Percentiles rank a stretch among this genome's conserved stretches.
phyloP scores from a whole-genome alignment of 2,888 invertebrate genomes.

The Pristionchus mayeri region DNA sequence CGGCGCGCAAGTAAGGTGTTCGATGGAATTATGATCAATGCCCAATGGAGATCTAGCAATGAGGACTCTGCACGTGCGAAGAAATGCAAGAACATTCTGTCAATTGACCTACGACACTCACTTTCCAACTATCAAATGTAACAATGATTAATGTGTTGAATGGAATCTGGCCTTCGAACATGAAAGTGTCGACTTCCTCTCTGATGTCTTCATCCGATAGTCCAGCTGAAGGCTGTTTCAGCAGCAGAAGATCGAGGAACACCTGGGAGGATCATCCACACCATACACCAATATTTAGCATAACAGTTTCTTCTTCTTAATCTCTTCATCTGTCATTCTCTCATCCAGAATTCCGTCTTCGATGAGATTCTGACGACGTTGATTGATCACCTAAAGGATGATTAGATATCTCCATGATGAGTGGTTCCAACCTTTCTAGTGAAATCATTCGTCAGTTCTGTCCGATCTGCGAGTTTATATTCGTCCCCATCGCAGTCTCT shows the following conservation, averaged over 20 bases:
- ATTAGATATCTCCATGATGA: background rate
- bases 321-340: slow-evolving; percentile 21
- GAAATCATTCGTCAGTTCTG: slow-evolving; percentile 52
- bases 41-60: no score
- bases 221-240: slow-evolving; percentile 72
- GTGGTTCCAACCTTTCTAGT: slow-evolving; percentile 50
- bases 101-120: no score
- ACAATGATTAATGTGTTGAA: no score
- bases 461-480: slow-evolving; percentile 39
- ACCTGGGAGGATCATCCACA: slow-evolving; percentile 66
- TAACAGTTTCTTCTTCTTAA: slow-evolving; percentile 53
- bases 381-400: slow-evolving; percentile 44
- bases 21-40: no score
- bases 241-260: slow-evolving; percentile 78
- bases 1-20: no score
- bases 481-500: slow-evolving; percentile 47
- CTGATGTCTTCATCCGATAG: slow-evolving; percentile 77
- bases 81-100: no score
- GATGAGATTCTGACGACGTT: slow-evolving; percentile 52
- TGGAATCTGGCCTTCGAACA: slow-evolving; percentile 76
- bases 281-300: background rate
- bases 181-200: slow-evolving; percentile 78
- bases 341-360: slow-evolving; percentile 40
- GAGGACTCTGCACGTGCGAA: no score
- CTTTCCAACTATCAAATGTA: no score